A percentile compares a stretch with the other conserved stretches of the same genome.
These are phyloP conservation scores for Borostomias antarcticus DNA, from an alignment of 2,797 vertebrate genomes.

Conservation along the genomic window DNA sequence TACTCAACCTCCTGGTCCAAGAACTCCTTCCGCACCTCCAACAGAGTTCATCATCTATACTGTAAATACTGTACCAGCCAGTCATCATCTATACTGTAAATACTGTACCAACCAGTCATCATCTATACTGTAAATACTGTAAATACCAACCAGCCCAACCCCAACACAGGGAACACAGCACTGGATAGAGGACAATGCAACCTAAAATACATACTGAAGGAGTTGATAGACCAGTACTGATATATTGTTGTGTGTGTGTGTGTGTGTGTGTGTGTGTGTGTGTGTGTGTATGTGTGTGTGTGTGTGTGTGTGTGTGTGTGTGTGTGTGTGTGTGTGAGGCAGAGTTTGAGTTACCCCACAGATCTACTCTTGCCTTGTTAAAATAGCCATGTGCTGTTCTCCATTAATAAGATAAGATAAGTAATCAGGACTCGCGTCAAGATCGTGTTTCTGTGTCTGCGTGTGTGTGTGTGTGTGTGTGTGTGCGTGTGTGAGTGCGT, in stretches of 20 bases:
- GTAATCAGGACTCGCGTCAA: conserved; percentile 42
- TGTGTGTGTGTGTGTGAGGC: conserved; percentile 1
- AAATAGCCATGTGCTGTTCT: conserved; percentile 64
- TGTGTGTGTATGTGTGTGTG: conserved; percentile 26
- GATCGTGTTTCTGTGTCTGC: conserved; percentile 1
- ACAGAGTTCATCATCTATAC: neutral
- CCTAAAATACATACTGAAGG: too few relatives aligned
- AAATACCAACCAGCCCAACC: too few relatives aligned
- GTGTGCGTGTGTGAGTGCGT: conserved; percentile 28
- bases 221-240: conserved; percentile 25
- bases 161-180: too few relatives aligned
- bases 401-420: conserved; percentile 68
- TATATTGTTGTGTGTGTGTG: conserved; percentile 33
- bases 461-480: conserved; percentile 21
- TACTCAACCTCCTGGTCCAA: neutral
- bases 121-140: neutral
- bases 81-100: neutral
- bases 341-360: neutral
- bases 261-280: too few relatives aligned
- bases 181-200: too few relatives aligned
- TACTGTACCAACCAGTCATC: too few relatives aligned
- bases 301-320: neutral
- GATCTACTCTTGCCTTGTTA: conserved; percentile 55
- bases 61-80: neutral
- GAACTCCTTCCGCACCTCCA: neutral